Conservation (phyloP, 35 echinoderm and acorn worm genomes). For the Eucidaris tribuloides region DNA sequence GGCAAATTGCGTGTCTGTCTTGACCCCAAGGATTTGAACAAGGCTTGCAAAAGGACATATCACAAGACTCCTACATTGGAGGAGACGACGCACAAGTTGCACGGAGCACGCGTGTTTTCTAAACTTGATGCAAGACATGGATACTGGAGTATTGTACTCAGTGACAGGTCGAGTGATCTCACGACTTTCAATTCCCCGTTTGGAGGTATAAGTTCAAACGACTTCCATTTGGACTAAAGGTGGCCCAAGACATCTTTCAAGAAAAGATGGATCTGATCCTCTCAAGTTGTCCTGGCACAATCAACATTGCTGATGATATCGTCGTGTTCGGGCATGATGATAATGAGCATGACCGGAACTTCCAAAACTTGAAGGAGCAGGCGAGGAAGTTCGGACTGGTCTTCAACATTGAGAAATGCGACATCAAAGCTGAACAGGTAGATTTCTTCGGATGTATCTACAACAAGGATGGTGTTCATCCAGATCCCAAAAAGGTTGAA, state of each 20-base stretch:
- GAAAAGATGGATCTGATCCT: constrained; percentile 30
- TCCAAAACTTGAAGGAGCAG: constrained; percentile 32
- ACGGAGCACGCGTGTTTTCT: constrained; percentile 18
- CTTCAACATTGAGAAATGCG: constrained; percentile 46
- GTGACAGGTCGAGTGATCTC: not conserved
- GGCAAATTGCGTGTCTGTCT: constrained; percentile 24
- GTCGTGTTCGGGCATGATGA: constrained; percentile 20
- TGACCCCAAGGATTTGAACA: constrained; percentile 35
- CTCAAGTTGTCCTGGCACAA: constrained; percentile 45
- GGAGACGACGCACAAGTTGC: constrained; percentile 27
- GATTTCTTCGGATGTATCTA: constrained; percentile 56
- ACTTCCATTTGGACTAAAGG: constrained; percentile 34
- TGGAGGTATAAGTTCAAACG: constrained; percentile 15
- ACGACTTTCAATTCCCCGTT: constrained; percentile 48
- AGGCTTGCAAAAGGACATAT: not conserved
- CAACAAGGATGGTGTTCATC: constrained; percentile 28
- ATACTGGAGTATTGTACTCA: constrained; percentile 41
- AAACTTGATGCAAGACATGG: constrained; percentile 56
- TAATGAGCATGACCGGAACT: constrained; percentile 31
- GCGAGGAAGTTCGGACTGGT: constrained; percentile 27
- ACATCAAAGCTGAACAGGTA: constrained; percentile 14
- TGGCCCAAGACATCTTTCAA: constrained; percentile 48
- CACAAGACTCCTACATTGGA: constrained; percentile 55
- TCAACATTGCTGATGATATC: constrained; percentile 68
- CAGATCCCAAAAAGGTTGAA: constrained; percentile 22